Base-by-base conservation (phyloP, 2,888 invertebrate genomes). In the Cyclophora punctaria region DNA sequence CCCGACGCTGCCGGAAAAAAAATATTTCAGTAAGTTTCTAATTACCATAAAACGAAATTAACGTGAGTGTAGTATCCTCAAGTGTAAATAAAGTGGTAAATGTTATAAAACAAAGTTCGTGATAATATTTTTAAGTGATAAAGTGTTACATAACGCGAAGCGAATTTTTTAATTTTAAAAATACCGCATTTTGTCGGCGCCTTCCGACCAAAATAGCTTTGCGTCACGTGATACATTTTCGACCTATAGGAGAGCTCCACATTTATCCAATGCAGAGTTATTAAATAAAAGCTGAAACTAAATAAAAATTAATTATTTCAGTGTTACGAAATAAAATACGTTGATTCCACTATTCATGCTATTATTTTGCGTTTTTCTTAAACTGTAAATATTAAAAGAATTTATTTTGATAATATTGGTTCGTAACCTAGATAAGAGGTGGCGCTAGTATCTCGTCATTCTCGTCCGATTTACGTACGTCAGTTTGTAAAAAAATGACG, bases 161-260 rank as follows among this genome's bases (percentile, higher is more conserved):
- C 71, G 76, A 75, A 71, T 71, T 78, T 78, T 69, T 60, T 70
- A 80, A 75, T 80, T 89, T 89, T 88, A 89, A 89, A 89, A 89
- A 89, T 89, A 89, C 88, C 88, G 89, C 89, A 83, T 78, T 88
- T 89, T 85, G 80, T 83, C 77, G 79, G 83, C 87, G 84, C 84
- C 80, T 83, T 68, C 71, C 69, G 74, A 81, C 82, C 63, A 73
- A 88, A 89, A 89, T 89, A 89, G 83, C 81, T 73, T 73, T 68
- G 61, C 62, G 71, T 89, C 89, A 89, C 89, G 87, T 89, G 89
- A 82, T 83, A 78, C 75, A 68, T 59, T 66, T 66, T 74, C 80
- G 68, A 81, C 89, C 89, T 87, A 89, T 89, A 71, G 79, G 65
- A 79, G 73, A 65, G 80, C 83, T 85, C 87, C 89, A 89, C 89